These are phyloP conservation scores for Agrilus planipennis DNA, from an alignment of 1,140 invertebrate species.

Conservation along the genomic window DNA sequence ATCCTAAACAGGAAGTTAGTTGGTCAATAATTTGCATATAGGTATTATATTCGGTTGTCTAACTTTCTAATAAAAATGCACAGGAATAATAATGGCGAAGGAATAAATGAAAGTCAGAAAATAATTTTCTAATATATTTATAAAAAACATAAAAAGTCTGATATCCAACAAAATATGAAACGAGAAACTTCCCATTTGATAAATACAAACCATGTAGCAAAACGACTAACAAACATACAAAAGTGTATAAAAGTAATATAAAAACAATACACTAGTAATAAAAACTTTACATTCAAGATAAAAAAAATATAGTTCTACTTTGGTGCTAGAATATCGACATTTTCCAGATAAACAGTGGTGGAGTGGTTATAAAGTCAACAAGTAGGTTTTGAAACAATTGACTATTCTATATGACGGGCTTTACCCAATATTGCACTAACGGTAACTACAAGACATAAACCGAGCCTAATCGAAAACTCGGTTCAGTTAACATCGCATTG, in stretches of 20 bases:
- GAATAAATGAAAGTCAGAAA: no score
- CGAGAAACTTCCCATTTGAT: constrained; percentile 27
- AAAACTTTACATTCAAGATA: constrained; percentile 25
- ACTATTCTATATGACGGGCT: constrained; percentile 27
- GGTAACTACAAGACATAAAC: constrained; percentile 27
- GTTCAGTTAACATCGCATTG: constrained; percentile 11
- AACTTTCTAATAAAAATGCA: no score
- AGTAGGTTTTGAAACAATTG: constrained; percentile 26
- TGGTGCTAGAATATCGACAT: constrained; percentile 30
- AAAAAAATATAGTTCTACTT: constrained; percentile 32
- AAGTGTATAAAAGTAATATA: constrained; percentile 34
- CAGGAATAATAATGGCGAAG: no score
- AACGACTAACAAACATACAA: constrained; percentile 33
- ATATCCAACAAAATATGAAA: constrained; percentile 32
- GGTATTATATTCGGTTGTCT: no score
- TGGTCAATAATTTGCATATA: no score
- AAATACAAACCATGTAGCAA: constrained; percentile 27
- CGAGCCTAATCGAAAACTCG: constrained; percentile 8
- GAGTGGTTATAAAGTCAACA: constrained; percentile 5
- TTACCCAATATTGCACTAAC: constrained; percentile 34
- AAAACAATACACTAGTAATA: constrained; percentile 29
- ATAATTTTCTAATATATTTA: constrained; percentile 33
- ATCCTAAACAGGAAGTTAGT: no score
- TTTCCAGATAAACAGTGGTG: constrained; percentile 3
- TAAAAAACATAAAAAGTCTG: constrained; percentile 35